Conservation (phyloP, 2,113 vertebrate genomes). For the Oncorhynchus clarkii region DNA sequence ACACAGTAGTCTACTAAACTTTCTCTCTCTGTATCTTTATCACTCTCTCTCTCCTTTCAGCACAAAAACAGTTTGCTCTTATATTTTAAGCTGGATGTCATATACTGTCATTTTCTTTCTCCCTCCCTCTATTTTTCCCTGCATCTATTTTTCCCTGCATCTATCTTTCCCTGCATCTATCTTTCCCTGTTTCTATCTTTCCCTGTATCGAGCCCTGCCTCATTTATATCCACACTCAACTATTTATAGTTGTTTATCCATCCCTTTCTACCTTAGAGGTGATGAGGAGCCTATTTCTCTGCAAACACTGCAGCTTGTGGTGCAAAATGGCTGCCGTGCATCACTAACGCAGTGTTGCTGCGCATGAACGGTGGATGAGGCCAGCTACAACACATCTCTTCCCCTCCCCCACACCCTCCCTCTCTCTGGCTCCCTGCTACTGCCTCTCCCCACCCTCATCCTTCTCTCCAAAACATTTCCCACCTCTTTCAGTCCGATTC, state of each 20-base stretch:
- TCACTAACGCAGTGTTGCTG: slow-evolving; percentile 45
- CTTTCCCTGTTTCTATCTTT: background rate
- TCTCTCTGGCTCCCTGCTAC: slow-evolving; percentile 40
- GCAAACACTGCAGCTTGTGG: slow-evolving; percentile 45
- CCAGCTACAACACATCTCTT: slow-evolving; percentile 54
- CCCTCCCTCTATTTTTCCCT: background rate
- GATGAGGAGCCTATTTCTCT: background rate
- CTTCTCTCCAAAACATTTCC: slow-evolving; percentile 5
- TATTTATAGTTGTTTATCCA: background rate
- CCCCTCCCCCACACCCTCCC: slow-evolving; percentile 49
- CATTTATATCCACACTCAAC: too few relatives aligned
- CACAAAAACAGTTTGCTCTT: too few relatives aligned
- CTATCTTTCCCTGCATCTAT: background rate
- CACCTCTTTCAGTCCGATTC: background rate
- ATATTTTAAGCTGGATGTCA: too few relatives aligned
- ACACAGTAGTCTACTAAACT: too few relatives aligned
- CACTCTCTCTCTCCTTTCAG: too few relatives aligned
- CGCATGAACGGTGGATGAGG: slow-evolving; percentile 56
- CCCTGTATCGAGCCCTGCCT: background rate
- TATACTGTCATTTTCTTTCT: too few relatives aligned
- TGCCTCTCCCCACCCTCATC: background rate
- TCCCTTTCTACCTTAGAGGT: slow-evolving; percentile 1
- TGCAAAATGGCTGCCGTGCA: slow-evolving; percentile 69
- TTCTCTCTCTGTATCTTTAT: too few relatives aligned
- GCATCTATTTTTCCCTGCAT: background rate